Evolutionary conservation across 2,113 vertebrate species (phyloP).

Genomic region (Zootoca vivipara): DNA sequence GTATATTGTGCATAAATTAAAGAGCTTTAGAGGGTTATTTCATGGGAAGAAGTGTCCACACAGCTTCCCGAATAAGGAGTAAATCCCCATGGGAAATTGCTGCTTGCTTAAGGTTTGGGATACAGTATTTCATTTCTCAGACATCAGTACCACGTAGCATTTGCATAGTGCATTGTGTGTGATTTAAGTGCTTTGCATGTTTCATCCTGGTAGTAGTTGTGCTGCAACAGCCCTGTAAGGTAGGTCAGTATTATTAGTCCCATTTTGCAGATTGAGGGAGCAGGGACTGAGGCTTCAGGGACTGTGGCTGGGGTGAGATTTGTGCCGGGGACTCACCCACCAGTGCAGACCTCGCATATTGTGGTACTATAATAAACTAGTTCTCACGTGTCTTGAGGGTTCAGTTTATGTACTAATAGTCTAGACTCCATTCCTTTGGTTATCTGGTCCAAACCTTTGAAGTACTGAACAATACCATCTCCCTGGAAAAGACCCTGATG

Average conservation of each 20-base stretch:
- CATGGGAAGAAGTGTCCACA: neutral
- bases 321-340: too few relatives aligned
- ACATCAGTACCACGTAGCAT: neutral
- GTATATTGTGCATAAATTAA: neutral
- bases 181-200: neutral
- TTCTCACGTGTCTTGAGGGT: neutral
- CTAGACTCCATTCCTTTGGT: neutral
- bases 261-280: neutral
- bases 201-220: neutral
- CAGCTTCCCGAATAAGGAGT: neutral
- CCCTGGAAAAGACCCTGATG: too few relatives aligned
- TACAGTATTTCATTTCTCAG: neutral
- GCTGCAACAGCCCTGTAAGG: neutral
- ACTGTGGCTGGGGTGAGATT: neutral
- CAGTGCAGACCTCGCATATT: neutral
- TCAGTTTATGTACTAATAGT: neutral
- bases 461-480: neutral
- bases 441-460: neutral
- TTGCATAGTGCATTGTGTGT: neutral
- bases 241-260: neutral
- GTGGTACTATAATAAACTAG: neutral
- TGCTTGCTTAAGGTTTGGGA: neutral
- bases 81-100: neutral
- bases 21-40: neutral
- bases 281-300: neutral